Base-by-base conservation (phyloP, 2,797 vertebrate species). In the Bradypodion ventrale region DNA sequence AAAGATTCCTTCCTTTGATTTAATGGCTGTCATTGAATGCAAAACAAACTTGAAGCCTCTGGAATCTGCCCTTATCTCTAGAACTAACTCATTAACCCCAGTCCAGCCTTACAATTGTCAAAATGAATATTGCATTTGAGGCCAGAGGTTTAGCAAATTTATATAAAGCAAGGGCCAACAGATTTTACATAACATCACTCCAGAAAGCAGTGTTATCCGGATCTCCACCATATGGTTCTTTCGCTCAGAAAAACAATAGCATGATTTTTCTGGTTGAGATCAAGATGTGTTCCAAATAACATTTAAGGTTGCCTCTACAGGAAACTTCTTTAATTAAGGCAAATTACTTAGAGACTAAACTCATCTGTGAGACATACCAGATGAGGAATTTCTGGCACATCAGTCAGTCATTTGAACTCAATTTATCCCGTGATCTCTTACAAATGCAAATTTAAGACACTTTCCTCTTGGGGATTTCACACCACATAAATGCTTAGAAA, bases 1-100 rank as follows among this genome's bases (percentile, higher is more conserved):
- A 93, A 96, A 95, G 94, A 96, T 95, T 96, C 95, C 93, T 95
- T 95, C 89, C 87, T 85, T 90, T 96, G 96, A 97, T 96, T 96
- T 96, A 96, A 95, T 96, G 94, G 95, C 95, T 96, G 95, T 95
- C 95, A 95, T 84, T 93, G 93, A 96, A 96, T 85, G 90, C 90
- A 95, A 96, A 97, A 95, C 94, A 96, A 96, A 96, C 85, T 91
- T 88, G 93, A 95, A 91, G 93, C 92, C 82, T 2, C 83, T 89
- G 91, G 91, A 96, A 95, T 96, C 92, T 85, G 68, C 93, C 93
- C 91, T 95, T 95, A 95, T 96, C 94, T 95, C 93, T 89, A 95
- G 95, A 93, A 93, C 87, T 85, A 92, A 94, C 92, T 92, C 89
- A 91, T 91, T 94, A 95, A 94, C 92, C 93, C 93, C 93, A 89